Conservation (phyloP, 2,888 invertebrate genomes). For the Lypha dubia region DNA sequence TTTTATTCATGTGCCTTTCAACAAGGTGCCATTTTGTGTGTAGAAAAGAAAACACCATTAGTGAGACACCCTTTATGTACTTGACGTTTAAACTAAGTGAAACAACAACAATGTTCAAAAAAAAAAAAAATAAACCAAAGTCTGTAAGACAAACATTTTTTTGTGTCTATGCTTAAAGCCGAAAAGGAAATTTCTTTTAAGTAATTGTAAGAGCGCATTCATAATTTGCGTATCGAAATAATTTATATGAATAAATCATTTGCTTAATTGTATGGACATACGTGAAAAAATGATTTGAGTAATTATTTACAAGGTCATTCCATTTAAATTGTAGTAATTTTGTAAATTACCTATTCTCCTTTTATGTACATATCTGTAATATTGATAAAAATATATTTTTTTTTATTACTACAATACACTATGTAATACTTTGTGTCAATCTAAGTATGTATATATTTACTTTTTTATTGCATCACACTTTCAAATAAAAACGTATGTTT, state of each 20-base stretch:
- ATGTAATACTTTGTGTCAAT: neutral
- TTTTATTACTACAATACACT: neutral
- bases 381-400: neutral
- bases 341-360: neutral
- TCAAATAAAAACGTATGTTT: neutral
- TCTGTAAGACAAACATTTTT: no score
- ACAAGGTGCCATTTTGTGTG: no score
- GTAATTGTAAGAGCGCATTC: neutral
- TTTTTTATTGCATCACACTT: neutral
- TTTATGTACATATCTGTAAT: neutral
- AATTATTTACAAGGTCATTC: slow-evolving; percentile 5
- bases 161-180: no score
- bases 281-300: neutral
- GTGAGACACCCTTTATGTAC: no score
- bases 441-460: no score
- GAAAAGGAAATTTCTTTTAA: no score
- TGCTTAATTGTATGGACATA: neutral
- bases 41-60: no score
- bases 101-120: no score
- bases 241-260: neutral
- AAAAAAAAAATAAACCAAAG: no score
- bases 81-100: no score
- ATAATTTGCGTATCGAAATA: neutral
- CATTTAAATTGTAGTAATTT: slow-evolving; percentile 3
- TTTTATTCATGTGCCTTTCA: no score